Percentiles rank a stretch among this genome's conserved stretches.
Evolutionary conservation across 2,113 vertebrate genomes (phyloP).

Genomic region (Ovis canadensis): DNA sequence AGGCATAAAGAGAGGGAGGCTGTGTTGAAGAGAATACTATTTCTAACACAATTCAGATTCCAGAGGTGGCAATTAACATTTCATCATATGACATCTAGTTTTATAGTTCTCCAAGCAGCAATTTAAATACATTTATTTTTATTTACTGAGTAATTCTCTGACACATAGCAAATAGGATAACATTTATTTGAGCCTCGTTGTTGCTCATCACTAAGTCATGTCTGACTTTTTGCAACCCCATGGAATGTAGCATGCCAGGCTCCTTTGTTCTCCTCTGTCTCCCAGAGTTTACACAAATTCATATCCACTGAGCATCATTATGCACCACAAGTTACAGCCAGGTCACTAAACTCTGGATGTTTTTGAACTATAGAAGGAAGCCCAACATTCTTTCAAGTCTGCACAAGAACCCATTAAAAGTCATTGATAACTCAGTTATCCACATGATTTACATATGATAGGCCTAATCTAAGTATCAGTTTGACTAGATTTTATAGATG

Average conservation of each 20-base stretch:
- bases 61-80: neutral
- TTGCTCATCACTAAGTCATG: neutral
- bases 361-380: neutral
- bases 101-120: neutral
- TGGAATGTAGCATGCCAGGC: neutral
- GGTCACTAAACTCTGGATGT: neutral
- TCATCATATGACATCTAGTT: neutral
- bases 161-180: neutral
- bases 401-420: neutral
- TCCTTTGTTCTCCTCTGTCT: neutral
- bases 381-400: neutral
- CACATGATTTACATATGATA: neutral
- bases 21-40: neutral
- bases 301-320: neutral
- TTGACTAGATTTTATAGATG: neutral
- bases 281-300: neutral
- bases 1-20: neutral
- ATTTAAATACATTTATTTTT: constrained; percentile 1
- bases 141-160: neutral
- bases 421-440: neutral
- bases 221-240: neutral
- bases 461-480: neutral
- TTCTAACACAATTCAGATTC: neutral
- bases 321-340: neutral
- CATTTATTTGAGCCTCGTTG: neutral